Evolutionary conservation across 2,888 invertebrate species (phyloP).

Genomic region (Tipula confusa): DNA sequence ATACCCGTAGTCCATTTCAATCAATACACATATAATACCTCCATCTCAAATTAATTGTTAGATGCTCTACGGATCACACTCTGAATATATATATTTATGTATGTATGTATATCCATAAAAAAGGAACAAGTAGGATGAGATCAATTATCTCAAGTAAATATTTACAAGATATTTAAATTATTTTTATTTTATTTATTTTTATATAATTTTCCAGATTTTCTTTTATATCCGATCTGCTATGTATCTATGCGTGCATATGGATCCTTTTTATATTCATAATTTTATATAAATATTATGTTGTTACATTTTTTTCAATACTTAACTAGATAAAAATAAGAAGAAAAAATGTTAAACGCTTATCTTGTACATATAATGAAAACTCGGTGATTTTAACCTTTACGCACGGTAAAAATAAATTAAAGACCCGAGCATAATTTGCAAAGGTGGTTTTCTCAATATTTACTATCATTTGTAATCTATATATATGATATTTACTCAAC

Average conservation of each 20-base stretch:
- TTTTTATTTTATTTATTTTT: slow-evolving; percentile 35
- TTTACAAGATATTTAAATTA: slow-evolving; percentile 29
- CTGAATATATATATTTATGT: background rate
- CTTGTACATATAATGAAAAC: too few relatives aligned
- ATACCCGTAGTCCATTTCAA: too few relatives aligned
- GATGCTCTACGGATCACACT: background rate
- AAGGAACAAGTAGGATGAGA: slow-evolving; percentile 31
- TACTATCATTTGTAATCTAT: background rate
- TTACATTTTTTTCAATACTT: background rate
- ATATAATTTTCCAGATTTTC: background rate
- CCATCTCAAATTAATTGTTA: too few relatives aligned
- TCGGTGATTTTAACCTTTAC: background rate
- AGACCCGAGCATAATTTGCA: background rate
- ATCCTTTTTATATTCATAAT: background rate
- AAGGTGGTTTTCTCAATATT: background rate
- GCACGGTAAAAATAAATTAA: background rate
- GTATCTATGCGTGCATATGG: background rate
- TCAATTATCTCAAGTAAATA: slow-evolving; percentile 33
- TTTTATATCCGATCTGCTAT: background rate
- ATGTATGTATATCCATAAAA: background rate
- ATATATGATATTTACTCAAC: background rate
- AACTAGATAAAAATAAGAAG: background rate
- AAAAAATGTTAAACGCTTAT: background rate
- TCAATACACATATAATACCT: too few relatives aligned
- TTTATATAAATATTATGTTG: background rate